Conservation (phyloP, 2,888 invertebrate genomes). For the Acanthosepion lycidas region DNA sequence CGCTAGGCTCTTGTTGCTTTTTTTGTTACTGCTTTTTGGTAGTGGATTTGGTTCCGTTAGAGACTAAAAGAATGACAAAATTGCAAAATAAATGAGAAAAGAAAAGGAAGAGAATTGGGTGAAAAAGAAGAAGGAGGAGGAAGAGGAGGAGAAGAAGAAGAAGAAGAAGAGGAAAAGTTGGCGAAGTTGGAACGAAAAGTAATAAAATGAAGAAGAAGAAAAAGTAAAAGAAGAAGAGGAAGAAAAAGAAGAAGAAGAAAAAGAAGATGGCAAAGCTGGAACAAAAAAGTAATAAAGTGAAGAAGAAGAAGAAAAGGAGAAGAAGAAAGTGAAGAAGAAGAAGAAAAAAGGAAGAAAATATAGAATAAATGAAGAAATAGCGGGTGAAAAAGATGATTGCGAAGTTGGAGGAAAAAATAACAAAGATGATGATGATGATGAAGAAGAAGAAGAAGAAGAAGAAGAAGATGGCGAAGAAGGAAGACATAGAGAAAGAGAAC, state of each 20-base stretch:
- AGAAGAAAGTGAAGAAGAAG: neutral
- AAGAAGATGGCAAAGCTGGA: neutral
- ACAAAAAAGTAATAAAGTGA: neutral
- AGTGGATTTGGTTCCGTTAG: neutral
- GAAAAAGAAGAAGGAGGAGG: neutral
- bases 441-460: no score
- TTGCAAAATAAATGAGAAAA: neutral
- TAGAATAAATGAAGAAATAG: neutral
- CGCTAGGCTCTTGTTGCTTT: neutral
- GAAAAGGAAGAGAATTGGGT: neutral
- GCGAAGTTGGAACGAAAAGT: neutral
- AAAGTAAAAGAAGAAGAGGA: no score
- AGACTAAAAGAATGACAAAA: neutral
- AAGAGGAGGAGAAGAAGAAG: neutral
- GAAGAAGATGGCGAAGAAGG: neutral
- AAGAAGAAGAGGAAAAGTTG: neutral
- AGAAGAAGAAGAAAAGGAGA: neutral
- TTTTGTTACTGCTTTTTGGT: neutral
- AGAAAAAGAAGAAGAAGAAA: no score
- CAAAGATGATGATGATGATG: neutral
- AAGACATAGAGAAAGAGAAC: neutral
- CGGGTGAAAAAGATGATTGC: neutral
- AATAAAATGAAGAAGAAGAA: no score
- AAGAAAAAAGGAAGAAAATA: neutral
- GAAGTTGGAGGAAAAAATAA: neutral